A percentile compares a stretch with the other conserved stretches of the same genome.
Evolutionary conservation across 1,140 invertebrate genomes (phyloP).

Genomic region (Acarapis woodi): DNA sequence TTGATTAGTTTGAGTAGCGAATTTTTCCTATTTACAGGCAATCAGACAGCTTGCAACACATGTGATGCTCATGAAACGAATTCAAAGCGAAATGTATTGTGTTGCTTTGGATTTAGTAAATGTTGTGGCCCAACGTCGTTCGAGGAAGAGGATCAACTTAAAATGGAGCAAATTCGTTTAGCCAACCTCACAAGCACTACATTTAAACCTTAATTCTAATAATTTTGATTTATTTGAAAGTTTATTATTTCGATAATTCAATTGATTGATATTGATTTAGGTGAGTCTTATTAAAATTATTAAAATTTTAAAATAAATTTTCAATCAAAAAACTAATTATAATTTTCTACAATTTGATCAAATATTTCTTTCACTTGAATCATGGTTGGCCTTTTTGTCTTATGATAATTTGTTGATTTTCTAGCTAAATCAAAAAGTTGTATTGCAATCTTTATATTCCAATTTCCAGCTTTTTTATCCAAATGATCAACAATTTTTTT

Average conservation of each 20-base stretch:
- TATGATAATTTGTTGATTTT: conserved; percentile 12
- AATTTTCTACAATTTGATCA: background rate
- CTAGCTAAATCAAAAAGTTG: conserved; percentile 11
- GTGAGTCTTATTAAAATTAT: background rate
- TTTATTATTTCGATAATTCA: too few species aligned
- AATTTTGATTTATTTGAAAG: too few species aligned
- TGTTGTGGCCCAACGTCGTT: conserved; percentile 4
- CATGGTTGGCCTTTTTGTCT: conserved; percentile 15
- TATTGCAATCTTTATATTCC: conserved; percentile 9
- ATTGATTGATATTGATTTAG: too few species aligned
- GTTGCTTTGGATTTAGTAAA: conserved; percentile 3
- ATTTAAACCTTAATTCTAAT: too few species aligned
- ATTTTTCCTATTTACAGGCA: background rate
- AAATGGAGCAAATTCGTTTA: too few species aligned
- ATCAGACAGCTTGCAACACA: conserved; percentile 7
- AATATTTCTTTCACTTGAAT: background rate
- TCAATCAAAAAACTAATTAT: background rate
- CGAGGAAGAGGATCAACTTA: too few species aligned
- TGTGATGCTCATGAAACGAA: conserved; percentile 4
- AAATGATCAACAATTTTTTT: background rate
- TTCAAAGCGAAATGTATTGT: conserved; percentile 6
- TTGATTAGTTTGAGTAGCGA: too few species aligned
- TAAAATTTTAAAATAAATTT: background rate
- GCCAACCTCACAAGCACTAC: too few species aligned
- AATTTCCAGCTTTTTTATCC: conserved; percentile 11